Conservation (phyloP, 2,113 vertebrate genomes). For the Embiotoca jacksoni region DNA sequence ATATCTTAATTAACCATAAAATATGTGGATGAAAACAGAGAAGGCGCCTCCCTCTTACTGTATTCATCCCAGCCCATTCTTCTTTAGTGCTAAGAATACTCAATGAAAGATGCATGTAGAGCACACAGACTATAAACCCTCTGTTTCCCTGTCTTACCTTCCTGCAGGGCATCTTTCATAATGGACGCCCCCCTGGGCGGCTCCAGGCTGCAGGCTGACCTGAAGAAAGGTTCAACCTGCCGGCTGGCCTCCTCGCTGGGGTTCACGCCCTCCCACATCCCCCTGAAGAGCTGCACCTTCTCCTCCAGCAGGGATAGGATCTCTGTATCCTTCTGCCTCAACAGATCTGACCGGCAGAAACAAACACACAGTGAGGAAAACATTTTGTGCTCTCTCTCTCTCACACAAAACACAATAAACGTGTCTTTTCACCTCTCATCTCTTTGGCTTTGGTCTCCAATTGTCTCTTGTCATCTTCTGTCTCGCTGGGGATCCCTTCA, state of each 20-base stretch:
- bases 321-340: constrained; percentile 94
- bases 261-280: constrained; percentile 88
- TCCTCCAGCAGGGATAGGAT: constrained; percentile 92
- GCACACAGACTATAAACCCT: background rate
- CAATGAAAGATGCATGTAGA: background rate
- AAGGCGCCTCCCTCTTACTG: background rate
- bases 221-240: constrained; percentile 86
- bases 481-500: constrained; percentile 96
- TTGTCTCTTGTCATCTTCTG: constrained; percentile 93
- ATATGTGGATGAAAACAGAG: background rate
- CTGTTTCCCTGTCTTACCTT: constrained; percentile 84
- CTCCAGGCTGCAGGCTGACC: constrained; percentile 87
- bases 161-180: constrained; percentile 92
- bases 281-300: constrained; percentile 92
- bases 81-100: background rate
- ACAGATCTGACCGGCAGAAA: constrained; percentile 84
- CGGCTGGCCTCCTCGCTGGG: constrained; percentile 79
- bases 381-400: background rate
- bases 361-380: background rate
- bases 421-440: constrained; percentile 89
- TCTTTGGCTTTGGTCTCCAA: constrained; percentile 91
- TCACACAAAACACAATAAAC: background rate
- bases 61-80: background rate
- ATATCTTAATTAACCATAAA: background rate
- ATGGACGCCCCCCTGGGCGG: constrained; percentile 89